phyloP scores from a whole-genome alignment of 23 tunicate genomes.

The Botrylloides violaceus region DNA sequence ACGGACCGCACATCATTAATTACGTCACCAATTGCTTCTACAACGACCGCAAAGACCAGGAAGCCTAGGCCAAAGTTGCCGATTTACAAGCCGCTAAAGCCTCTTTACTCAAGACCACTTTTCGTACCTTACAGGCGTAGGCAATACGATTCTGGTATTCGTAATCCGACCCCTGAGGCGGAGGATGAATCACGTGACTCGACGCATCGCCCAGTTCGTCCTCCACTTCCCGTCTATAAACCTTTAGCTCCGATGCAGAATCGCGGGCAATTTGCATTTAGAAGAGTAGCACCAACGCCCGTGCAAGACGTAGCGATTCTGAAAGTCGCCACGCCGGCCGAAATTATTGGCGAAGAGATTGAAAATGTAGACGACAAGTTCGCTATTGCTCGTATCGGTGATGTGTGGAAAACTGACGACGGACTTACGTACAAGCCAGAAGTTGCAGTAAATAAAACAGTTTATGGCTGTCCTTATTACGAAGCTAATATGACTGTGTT shows the following conservation, averaged over 20 bases:
- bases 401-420: slow-evolving; percentile 11
- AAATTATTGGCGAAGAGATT: neutral
- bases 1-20: neutral
- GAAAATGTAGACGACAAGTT: slow-evolving; percentile 12
- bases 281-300: slow-evolving; percentile 3
- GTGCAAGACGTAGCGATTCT: slow-evolving; percentile 2
- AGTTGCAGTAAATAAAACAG: slow-evolving; percentile 10
- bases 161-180: neutral
- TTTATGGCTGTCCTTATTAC: slow-evolving; percentile 64
- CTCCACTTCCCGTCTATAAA: neutral
- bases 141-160: neutral
- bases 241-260: neutral
- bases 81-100: slow-evolving; percentile 4
- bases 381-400: slow-evolving; percentile 6
- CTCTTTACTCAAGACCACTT: slow-evolving; percentile 1
- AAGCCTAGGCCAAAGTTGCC: slow-evolving; percentile 12
- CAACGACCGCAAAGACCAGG: neutral
- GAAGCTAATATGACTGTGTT: slow-evolving; percentile 30
- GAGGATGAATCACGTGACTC: neutral
- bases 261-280: neutral
- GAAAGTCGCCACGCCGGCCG: neutral
- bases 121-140: neutral
- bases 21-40: neutral
- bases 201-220: neutral
- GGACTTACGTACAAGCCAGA: slow-evolving; percentile 20